Base-by-base conservation (phyloP, 1,140 invertebrate genomes). In the Diploscapter pachys region DNA sequence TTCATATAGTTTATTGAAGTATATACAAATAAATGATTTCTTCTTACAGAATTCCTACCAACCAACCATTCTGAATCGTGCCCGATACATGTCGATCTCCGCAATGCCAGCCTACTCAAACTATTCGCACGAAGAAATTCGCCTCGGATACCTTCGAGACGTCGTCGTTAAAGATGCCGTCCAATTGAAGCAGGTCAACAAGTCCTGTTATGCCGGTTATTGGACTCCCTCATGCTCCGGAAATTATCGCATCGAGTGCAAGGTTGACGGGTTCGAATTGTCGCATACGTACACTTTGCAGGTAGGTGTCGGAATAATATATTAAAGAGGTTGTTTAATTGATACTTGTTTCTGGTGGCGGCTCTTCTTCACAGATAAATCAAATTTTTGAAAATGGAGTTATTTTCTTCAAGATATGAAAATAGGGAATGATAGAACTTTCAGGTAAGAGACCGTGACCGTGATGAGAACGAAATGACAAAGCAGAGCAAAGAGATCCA, bases 161-260 rank as follows among this genome's bases (percentile, higher is more conserved):
- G 52, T 9, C 11, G 50, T 53, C 6, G 48, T 74, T n/a, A 74
- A 74, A 69, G 73, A 74, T 52, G 50, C 63, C 3, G 8, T 74
- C 11, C 56, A 57, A 4, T 53, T 74, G 13, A 74, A 56, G 56
- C 92, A 2, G 90, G 90, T 74, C 86, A 92, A 65, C 90, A 3
- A 91, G 90, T 78, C 94, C 96, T 86, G 91, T 91, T 75, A 92
- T 96, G 89, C 87, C 64, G 93, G 92, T 11, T 91, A 91, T 66
- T 99, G 96, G 96, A 94, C 92, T 52, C 96, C 96, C 6, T 90
- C 91, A 55, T 91, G 90, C n/a, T 89, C 92, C 5, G 95, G 96
- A 5, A 90, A 90, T 86, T 98, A 96, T 86, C 91, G 92, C 50
- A 90, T 98, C 56, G 89, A 91, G 77, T 92, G 80, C 49, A 65